phyloP scores from a whole-genome alignment of 2,113 vertebrate genomes.

The Thomomys bottae region DNA sequence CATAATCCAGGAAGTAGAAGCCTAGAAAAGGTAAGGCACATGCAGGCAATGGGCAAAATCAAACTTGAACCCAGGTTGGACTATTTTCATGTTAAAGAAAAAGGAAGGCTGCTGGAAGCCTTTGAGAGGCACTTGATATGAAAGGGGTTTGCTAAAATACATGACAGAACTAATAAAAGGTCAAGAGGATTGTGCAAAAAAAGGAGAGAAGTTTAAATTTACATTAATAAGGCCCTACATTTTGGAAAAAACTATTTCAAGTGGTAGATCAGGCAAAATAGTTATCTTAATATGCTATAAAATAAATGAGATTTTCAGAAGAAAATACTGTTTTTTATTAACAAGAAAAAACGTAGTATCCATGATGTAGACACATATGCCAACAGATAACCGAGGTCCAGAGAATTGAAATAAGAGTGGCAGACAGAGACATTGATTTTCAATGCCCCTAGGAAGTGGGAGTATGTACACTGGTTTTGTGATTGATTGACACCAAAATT shows the following conservation, averaged over 20 bases:
- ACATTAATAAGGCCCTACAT: neutral
- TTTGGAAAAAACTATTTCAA: slow-evolving; percentile 51
- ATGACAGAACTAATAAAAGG: neutral
- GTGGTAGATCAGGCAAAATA: neutral
- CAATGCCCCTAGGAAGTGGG: slow-evolving; percentile 54
- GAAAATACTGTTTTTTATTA: slow-evolving; percentile 45
- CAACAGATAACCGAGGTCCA: neutral
- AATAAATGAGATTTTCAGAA: slow-evolving; percentile 37
- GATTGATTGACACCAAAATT: slow-evolving; percentile 83
- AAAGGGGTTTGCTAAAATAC: slow-evolving; percentile 1
- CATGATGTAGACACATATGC: neutral
- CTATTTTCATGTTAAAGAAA: slow-evolving; percentile 28
- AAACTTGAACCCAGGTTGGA: neutral
- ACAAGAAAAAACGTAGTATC: slow-evolving; percentile 41
- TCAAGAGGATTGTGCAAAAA: neutral
- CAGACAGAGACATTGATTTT: slow-evolving; percentile 73
- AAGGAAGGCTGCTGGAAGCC: neutral
- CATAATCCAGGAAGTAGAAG: neutral
- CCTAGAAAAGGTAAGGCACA: neutral
- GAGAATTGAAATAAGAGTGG: slow-evolving; percentile 36
- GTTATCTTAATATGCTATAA: neutral
- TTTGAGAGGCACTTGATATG: neutral
- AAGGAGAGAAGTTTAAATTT: neutral
- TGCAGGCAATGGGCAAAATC: neutral
- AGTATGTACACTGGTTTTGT: slow-evolving; percentile 63